These are phyloP conservation scores for Rhodinocichla rosea DNA, from an alignment of 2,113 vertebrate species.

Conservation along the genomic window DNA sequence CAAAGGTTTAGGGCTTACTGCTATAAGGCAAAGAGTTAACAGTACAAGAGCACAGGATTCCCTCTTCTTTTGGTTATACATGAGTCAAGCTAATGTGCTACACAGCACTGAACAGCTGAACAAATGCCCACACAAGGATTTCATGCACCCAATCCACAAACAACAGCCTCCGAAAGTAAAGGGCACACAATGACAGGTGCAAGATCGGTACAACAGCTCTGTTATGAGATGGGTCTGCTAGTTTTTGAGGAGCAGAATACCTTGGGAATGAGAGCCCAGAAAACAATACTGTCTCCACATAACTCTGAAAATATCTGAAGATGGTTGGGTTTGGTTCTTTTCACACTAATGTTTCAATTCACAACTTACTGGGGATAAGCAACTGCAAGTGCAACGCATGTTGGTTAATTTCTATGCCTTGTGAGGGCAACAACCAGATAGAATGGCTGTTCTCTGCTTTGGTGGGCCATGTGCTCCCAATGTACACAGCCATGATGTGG, in stretches of 20 bases:
- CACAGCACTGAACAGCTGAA: not conserved
- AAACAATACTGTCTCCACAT: not conserved
- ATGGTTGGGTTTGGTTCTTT: not conserved
- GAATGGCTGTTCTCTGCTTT: not conserved
- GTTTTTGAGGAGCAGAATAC: not conserved
- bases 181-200: not conserved
- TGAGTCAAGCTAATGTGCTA: not conserved
- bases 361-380: not conserved
- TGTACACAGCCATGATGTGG: not conserved
- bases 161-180: not conserved
- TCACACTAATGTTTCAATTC: not conserved
- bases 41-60: not conserved
- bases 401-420: not conserved
- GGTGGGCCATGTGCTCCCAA: not conserved
- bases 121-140: not conserved
- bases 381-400: not conserved
- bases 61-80: not conserved
- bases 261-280: not conserved
- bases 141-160: not conserved
- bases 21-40: conserved; percentile 11
- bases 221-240: not conserved
- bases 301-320: not conserved
- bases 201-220: not conserved
- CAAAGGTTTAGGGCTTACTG: not conserved
- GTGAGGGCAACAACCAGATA: not conserved